These are phyloP conservation scores for Myotis yumanensis DNA, from an alignment of 2,113 vertebrate genomes.

Conservation along the genomic window DNA sequence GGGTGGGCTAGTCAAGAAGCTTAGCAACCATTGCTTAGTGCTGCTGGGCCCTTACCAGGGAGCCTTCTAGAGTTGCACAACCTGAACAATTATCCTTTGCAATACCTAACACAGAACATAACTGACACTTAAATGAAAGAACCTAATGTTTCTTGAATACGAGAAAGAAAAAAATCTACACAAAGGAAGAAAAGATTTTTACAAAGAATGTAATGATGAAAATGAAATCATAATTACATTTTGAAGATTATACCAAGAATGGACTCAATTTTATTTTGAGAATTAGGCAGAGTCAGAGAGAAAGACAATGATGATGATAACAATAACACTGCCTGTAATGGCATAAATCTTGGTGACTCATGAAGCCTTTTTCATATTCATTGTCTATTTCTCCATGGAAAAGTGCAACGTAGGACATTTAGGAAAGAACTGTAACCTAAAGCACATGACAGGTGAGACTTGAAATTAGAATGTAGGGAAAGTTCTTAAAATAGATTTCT, in stretches of 20 bases:
- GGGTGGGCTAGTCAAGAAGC: background rate
- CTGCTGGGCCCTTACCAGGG: background rate
- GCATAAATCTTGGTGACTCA: background rate
- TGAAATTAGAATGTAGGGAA: slow-evolving; percentile 22
- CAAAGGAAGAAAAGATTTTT: background rate
- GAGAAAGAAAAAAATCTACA: background rate
- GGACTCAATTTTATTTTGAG: slow-evolving; percentile 25
- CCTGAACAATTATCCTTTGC: background rate
- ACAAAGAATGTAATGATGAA: background rate
- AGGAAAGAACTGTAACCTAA: background rate
- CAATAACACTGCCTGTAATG: background rate
- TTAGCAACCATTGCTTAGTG: background rate
- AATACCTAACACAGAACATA: background rate
- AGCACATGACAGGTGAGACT: background rate
- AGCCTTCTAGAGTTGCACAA: background rate
- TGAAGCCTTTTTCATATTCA: background rate
- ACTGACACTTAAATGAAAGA: background rate
- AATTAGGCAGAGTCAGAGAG: background rate
- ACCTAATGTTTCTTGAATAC: background rate
- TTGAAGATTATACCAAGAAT: background rate
- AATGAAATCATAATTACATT: background rate
- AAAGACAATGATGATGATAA: background rate
- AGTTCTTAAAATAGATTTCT: slow-evolving; percentile 7
- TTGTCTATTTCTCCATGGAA: background rate
- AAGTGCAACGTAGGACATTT: background rate